These are phyloP conservation scores for Pipistrellus pygmaeus DNA, from an alignment of 2,797 vertebrate species.

Conservation along the genomic window DNA sequence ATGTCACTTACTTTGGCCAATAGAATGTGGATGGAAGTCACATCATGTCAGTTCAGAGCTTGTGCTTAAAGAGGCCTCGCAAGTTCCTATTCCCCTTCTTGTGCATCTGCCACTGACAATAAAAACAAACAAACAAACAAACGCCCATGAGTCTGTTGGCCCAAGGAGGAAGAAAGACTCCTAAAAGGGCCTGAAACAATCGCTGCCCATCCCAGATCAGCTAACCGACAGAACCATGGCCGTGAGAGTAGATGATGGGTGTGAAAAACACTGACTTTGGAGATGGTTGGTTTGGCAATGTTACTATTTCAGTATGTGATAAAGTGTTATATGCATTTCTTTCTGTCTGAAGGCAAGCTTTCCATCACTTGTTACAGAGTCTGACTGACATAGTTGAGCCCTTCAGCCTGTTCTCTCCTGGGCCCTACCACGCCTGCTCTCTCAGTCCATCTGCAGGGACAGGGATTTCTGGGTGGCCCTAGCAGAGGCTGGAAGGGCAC, in stretches of 20 bases:
- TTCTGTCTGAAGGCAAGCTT: not conserved
- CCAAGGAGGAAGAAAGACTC: not conserved
- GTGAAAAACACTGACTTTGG: not conserved
- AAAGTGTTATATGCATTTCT: not conserved
- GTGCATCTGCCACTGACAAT: not conserved
- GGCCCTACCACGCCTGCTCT: not conserved
- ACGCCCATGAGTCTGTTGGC: not conserved
- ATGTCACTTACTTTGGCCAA: not conserved
- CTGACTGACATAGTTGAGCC: not conserved
- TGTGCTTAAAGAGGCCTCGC: not conserved
- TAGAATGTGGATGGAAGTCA: not conserved
- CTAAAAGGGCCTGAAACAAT: not conserved
- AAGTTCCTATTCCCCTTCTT: not conserved
- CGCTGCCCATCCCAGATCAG: not conserved
- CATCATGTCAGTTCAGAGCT: not conserved
- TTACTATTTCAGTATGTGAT: accelerated
- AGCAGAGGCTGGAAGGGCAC: not conserved
- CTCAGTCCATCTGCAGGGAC: not conserved
- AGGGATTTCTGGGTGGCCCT: not conserved
- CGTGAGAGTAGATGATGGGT: accelerated
- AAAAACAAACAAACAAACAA: too few species aligned
- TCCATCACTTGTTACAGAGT: not conserved
- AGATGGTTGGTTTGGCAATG: not conserved
- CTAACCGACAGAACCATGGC: not conserved
- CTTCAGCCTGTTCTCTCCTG: not conserved